phyloP scores from a whole-genome alignment of 92 coral and sea anemone genomes.

The Porites divaricata region DNA sequence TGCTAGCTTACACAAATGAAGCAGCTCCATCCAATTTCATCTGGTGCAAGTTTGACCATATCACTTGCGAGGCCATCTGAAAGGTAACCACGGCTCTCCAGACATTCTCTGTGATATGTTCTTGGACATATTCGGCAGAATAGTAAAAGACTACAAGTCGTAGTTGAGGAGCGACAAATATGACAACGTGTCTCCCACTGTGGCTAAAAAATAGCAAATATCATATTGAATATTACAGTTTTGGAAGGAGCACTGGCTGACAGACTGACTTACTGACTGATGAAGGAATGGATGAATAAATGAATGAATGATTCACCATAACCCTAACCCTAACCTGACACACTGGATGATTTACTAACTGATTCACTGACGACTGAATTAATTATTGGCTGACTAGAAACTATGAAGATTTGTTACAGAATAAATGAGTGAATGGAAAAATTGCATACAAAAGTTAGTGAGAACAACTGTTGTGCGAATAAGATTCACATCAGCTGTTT shows the following conservation, averaged over 20 bases:
- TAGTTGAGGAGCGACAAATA: constrained; percentile 31
- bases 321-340: no score
- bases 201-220: constrained; percentile 9
- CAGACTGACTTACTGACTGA: not conserved
- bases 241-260: not conserved
- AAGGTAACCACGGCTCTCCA: constrained; percentile 57
- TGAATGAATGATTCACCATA: not conserved
- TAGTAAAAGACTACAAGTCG: not conserved
- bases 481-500: no score
- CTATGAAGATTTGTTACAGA: no score
- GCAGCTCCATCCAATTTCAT: constrained; percentile 70
- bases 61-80: constrained; percentile 33
- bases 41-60: constrained; percentile 31
- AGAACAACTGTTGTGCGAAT: not conserved
- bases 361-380: not conserved
- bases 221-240: not conserved
- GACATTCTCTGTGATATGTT: constrained; percentile 63
- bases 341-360: no score
- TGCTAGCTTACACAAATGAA: constrained; percentile 53
- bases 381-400: not conserved
- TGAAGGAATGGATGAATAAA: not conserved
- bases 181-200: constrained; percentile 41
- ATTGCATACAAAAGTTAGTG: no score
- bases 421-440: no score
- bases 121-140: constrained; percentile 60